Percentiles rank a stretch among this genome's conserved stretches.
Conservation (phyloP, 2,888 invertebrate species). For the Cephus sareptanus region DNA sequence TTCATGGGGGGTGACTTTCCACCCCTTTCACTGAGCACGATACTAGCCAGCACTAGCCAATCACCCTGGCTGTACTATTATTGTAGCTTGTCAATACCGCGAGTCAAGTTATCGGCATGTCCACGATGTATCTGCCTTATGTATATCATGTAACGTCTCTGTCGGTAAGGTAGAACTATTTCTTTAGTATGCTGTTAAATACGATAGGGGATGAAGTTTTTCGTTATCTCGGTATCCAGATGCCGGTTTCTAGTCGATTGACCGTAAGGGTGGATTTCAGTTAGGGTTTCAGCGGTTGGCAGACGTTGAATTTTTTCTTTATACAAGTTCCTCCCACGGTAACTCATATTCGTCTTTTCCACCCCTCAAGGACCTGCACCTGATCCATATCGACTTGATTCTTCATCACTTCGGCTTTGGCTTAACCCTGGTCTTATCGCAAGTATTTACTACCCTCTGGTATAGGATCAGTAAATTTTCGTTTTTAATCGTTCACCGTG, state of each 20-base stretch:
- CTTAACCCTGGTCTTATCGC: background rate
- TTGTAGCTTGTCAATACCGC: constrained; percentile 5
- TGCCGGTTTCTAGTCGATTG: background rate
- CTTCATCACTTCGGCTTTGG: background rate
- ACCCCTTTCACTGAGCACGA: background rate
- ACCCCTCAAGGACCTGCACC: too few species aligned
- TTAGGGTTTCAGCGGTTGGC: too few species aligned
- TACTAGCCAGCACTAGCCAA: background rate
- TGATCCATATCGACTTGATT: too few species aligned
- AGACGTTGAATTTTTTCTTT: too few species aligned
- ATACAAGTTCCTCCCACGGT: too few species aligned
- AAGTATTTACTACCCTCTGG: background rate
- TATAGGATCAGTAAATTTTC: background rate
- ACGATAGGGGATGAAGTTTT: background rate
- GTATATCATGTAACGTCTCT: background rate
- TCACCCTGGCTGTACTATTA: background rate
- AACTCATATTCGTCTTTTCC: too few species aligned
- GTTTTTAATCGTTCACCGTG: background rate
- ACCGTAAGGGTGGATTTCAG: too few species aligned
- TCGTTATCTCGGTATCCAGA: background rate
- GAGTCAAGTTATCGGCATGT: constrained; percentile 7
- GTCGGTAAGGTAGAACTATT: background rate
- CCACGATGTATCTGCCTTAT: background rate
- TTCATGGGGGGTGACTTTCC: background rate
- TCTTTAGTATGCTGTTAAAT: background rate